Evolutionary conservation across 2,888 invertebrate species (phyloP).

Genomic region (Tiliacea aurago): DNA sequence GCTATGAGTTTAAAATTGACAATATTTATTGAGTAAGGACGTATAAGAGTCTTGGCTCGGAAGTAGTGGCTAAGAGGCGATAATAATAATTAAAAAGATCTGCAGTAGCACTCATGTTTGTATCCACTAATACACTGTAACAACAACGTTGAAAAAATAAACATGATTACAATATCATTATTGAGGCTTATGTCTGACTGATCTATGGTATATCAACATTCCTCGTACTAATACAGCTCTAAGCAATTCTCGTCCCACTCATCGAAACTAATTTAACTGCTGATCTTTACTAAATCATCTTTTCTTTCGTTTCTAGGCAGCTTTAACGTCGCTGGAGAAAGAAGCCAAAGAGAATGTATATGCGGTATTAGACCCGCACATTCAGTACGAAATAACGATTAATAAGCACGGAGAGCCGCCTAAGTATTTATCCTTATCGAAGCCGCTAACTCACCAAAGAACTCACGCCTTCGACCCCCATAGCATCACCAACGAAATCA

Average conservation of each 20-base stretch:
- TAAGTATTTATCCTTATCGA: constrained; percentile 88
- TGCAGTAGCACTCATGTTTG: not conserved
- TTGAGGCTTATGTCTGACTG: not conserved
- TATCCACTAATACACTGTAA: not conserved
- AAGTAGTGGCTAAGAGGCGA: not conserved
- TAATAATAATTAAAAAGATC: not conserved
- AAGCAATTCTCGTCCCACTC: constrained; percentile 22
- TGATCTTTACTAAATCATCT: constrained; percentile 2
- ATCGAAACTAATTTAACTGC: not conserved
- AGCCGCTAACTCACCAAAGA: constrained; percentile 89
- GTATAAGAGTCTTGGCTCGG: not conserved
- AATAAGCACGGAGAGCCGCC: constrained; percentile 89
- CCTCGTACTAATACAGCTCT: constrained; percentile 7
- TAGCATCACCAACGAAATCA: constrained; percentile 79
- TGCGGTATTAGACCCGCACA: constrained; percentile 89
- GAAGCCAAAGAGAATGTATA: constrained; percentile 91
- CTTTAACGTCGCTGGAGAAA: constrained; percentile 87
- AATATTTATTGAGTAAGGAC: not conserved
- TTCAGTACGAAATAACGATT: constrained; percentile 90
- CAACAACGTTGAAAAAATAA: not conserved
- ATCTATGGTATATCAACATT: constrained; percentile 28
- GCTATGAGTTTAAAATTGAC: not conserved
- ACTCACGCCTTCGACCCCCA: constrained; percentile 84
- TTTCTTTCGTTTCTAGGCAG: constrained; percentile 79
- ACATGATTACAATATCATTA: not conserved